These are phyloP conservation scores for Ceyx margarethae DNA, from an alignment of 2,113 vertebrate genomes.

Conservation along the genomic window DNA sequence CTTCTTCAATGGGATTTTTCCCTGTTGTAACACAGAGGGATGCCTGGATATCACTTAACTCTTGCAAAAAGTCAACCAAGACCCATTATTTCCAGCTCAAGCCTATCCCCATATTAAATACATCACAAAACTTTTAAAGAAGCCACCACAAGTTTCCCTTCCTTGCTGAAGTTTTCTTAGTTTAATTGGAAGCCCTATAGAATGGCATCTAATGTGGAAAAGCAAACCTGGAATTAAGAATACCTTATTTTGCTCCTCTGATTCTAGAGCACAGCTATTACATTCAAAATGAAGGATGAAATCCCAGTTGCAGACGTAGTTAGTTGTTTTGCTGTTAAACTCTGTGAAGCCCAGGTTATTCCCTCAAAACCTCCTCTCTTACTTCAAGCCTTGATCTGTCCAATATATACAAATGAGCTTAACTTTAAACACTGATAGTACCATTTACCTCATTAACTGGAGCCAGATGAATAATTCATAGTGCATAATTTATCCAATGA, in stretches of 20 bases:
- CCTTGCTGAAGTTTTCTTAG: neutral
- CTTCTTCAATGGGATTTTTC: neutral
- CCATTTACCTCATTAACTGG: conserved; percentile 61
- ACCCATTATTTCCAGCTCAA: neutral
- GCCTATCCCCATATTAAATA: neutral
- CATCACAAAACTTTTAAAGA: neutral
- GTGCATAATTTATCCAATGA: conserved; percentile 42
- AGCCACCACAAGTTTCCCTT: neutral
- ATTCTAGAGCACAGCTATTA: neutral
- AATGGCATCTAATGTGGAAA: neutral
- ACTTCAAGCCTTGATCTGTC: neutral
- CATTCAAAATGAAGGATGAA: neutral
- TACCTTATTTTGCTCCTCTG: neutral
- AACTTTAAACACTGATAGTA: conserved; percentile 64
- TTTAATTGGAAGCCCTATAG: neutral
- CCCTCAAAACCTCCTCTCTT: neutral
- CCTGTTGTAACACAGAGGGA: neutral
- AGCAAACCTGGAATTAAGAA: neutral
- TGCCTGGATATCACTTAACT: neutral
- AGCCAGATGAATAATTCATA: conserved; percentile 59
- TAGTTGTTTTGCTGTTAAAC: neutral
- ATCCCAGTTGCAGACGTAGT: neutral
- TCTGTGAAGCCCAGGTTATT: neutral
- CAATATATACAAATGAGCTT: conserved; percentile 54
- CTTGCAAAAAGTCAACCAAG: neutral